Percentiles rank a stretch among this genome's conserved stretches.
Conservation (phyloP, 2,113 vertebrate genomes). For the Petroica traversi region DNA sequence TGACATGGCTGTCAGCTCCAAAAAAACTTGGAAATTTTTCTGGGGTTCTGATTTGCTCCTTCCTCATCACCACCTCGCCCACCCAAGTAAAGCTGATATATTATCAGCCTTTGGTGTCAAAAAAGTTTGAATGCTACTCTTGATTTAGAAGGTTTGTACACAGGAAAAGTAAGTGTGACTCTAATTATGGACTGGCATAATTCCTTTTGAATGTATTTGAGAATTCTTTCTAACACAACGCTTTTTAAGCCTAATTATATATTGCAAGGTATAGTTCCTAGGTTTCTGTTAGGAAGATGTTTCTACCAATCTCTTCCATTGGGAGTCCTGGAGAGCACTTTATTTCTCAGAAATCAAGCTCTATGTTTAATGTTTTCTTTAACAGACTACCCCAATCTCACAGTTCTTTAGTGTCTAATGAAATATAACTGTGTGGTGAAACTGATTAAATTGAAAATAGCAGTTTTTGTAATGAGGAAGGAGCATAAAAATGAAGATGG, state of each 20-base stretch:
- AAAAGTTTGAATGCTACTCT: not conserved
- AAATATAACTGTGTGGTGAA: conserved; percentile 14
- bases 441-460: conserved; percentile 35
- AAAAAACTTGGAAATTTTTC: not conserved
- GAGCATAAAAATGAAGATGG: conserved; percentile 37
- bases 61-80: accelerated
- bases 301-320: not conserved
- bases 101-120: not conserved
- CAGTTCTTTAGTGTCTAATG: conserved; percentile 8
- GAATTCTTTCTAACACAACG: not conserved
- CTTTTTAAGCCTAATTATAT: not conserved
- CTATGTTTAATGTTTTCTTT: not conserved
- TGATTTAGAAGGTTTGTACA: not conserved
- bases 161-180: not conserved
- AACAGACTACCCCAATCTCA: not conserved
- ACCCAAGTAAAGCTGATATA: not conserved
- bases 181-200: not conserved
- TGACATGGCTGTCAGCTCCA: not conserved
- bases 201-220: not conserved
- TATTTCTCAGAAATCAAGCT: not conserved
- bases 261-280: not conserved
- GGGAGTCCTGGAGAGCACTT: not conserved
- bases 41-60: not conserved
- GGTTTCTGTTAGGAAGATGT: not conserved
- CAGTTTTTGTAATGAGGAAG: conserved; percentile 22